These are phyloP conservation scores for Micrasema minimum DNA, from an alignment of 1,140 invertebrate genomes.

Conservation along the genomic window DNA sequence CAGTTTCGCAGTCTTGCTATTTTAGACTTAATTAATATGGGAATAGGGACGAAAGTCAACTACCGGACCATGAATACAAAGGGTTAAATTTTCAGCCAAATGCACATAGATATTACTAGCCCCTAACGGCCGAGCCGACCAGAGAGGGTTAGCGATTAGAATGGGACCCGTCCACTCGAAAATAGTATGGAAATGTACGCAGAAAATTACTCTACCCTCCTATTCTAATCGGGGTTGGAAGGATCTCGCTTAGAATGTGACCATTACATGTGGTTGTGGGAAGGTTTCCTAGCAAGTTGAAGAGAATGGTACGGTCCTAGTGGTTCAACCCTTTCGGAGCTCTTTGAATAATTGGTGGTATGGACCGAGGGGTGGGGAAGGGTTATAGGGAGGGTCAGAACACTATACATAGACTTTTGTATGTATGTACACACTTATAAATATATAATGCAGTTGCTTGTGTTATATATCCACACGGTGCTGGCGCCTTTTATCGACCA, in stretches of 20 bases:
- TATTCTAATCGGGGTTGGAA: conserved; percentile 34
- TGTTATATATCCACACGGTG: too few relatives aligned
- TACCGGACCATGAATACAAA: background rate
- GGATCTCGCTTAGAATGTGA: conserved; percentile 40
- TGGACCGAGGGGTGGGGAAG: conserved; percentile 38
- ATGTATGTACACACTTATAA: background rate
- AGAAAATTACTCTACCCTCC: conserved; percentile 26
- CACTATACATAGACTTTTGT: conserved; percentile 41
- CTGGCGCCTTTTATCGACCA: too few relatives aligned
- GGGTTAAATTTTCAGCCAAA: conserved; percentile 20
- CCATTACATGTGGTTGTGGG: background rate
- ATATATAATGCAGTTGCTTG: conserved; percentile 31
- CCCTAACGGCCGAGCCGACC: conserved; percentile 45
- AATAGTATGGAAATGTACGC: background rate
- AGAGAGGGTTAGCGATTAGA: conserved; percentile 27
- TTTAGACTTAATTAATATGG: background rate
- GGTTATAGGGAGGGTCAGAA: conserved; percentile 39
- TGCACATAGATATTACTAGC: conserved; percentile 36
- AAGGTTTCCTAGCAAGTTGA: background rate
- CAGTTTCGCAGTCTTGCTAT: background rate
- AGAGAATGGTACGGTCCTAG: conserved; percentile 34
- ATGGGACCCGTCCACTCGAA: conserved; percentile 41
- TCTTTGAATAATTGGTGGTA: conserved; percentile 54
- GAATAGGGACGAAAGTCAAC: conserved; percentile 1
- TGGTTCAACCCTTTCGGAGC: conserved; percentile 50